phyloP scores from a whole-genome alignment of 2,888 invertebrate genomes.

The Leucania comma region DNA sequence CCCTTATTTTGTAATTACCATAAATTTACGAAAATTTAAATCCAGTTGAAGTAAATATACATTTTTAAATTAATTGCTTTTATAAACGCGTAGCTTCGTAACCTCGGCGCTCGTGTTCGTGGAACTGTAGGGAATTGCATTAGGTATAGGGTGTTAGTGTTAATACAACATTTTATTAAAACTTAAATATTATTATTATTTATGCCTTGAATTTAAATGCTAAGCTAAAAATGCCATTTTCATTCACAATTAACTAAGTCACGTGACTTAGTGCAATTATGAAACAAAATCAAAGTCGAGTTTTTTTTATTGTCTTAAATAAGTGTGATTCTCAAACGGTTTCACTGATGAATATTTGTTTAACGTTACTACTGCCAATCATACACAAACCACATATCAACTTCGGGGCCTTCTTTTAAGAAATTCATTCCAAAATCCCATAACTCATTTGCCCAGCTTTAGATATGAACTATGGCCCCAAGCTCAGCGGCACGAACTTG shows the following conservation, averaged over 20 bases:
- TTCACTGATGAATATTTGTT: too few relatives aligned
- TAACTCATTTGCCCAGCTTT: background rate
- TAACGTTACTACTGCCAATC: background rate
- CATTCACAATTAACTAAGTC: too few relatives aligned
- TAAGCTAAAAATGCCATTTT: background rate
- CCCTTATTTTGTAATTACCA: background rate
- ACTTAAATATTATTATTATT: background rate
- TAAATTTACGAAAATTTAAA: conserved; percentile 7
- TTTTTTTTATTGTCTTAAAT: too few relatives aligned
- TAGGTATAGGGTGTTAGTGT: background rate
- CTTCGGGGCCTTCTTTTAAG: too few relatives aligned
- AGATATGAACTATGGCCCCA: too few relatives aligned
- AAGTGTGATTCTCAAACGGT: too few relatives aligned
- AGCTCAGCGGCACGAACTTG: background rate
- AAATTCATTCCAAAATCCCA: too few relatives aligned
- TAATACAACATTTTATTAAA: background rate
- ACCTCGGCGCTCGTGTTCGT: background rate
- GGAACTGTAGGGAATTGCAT: background rate
- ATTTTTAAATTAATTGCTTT: background rate
- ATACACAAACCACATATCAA: too few relatives aligned
- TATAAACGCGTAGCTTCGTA: background rate
- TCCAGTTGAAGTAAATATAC: background rate
- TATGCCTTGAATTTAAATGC: background rate
- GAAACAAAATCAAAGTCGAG: too few relatives aligned
- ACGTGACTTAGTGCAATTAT: too few relatives aligned